These are phyloP conservation scores for Habrosyne pyritoides DNA, from an alignment of 2,888 invertebrate genomes.

Conservation along the genomic window DNA sequence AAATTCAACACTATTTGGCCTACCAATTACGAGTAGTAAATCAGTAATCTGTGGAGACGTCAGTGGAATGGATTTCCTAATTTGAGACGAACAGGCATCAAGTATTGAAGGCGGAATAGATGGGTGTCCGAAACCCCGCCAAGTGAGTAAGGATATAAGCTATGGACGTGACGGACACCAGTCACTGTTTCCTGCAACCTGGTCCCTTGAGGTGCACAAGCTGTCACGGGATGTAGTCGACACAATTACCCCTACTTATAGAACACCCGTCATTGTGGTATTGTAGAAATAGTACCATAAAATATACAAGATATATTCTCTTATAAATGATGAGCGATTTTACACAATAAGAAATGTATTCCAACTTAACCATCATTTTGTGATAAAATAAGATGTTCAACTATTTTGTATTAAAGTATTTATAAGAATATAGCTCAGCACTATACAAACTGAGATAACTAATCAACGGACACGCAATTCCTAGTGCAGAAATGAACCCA, in stretches of 20 bases:
- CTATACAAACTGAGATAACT: constrained; percentile 53
- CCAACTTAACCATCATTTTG: too few relatives aligned
- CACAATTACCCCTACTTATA: background rate
- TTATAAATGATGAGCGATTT: too few relatives aligned
- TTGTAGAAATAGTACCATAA: too few relatives aligned
- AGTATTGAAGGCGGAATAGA: constrained; percentile 62
- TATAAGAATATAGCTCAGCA: too few relatives aligned
- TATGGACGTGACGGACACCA: constrained; percentile 25
- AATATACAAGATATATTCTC: too few relatives aligned
- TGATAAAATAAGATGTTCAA: too few relatives aligned
- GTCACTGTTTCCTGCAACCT: constrained; percentile 4
- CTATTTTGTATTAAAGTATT: too few relatives aligned
- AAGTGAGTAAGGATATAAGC: constrained; percentile 57
- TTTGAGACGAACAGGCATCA: constrained; percentile 64
- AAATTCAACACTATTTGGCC: constrained; percentile 19
- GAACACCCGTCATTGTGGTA: too few relatives aligned
- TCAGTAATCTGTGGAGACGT: constrained; percentile 47
- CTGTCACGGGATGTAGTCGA: constrained; percentile 7
- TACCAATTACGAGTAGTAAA: constrained; percentile 30
- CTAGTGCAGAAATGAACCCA: constrained; percentile 70
- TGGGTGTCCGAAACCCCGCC: constrained; percentile 44
- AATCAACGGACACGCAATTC: constrained; percentile 68
- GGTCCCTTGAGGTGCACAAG: constrained; percentile 17
- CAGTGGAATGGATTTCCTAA: constrained; percentile 49
- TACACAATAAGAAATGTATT: too few relatives aligned